phyloP scores from a whole-genome alignment of 2,797 vertebrate species.

The Hephaestus fuliginosus region DNA sequence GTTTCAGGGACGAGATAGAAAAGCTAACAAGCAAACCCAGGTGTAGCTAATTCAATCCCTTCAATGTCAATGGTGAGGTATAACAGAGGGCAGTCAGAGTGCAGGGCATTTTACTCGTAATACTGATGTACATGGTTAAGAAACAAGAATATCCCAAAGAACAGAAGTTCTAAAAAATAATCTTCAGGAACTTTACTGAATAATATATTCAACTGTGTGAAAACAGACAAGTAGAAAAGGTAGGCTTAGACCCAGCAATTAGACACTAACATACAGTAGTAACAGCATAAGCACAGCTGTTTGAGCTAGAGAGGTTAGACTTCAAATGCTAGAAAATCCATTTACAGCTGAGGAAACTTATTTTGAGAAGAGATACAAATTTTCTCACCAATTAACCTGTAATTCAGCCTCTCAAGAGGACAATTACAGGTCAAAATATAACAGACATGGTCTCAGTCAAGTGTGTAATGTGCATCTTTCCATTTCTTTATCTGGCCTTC shows the following conservation, averaged over 20 bases:
- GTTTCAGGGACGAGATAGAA: conserved; percentile 56
- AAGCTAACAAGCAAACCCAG: conserved; percentile 60
- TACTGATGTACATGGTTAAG: conserved; percentile 16
- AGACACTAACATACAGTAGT: not conserved
- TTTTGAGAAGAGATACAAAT: not conserved
- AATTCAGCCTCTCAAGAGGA: not conserved
- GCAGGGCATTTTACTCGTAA: conserved; percentile 7
- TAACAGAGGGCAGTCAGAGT: conserved; percentile 16
- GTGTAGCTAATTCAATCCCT: conserved; percentile 25
- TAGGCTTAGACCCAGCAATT: not conserved
- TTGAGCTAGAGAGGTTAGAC: not conserved
- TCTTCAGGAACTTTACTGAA: not conserved
- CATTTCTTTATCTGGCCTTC: not conserved
- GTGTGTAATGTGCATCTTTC: not conserved
- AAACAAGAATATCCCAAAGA: not conserved
- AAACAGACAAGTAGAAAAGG: not conserved
- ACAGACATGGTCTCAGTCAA: not conserved
- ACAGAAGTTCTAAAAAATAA: not conserved
- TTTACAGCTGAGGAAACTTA: conserved; percentile 4
- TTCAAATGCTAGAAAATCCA: not conserved
- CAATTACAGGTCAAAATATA: not conserved
- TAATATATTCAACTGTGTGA: not conserved
- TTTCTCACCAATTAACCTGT: not conserved
- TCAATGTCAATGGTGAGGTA: not conserved
- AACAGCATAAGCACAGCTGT: not conserved